phyloP scores from a whole-genome alignment of 2,797 vertebrate species.

The Masticophis lateralis region DNA sequence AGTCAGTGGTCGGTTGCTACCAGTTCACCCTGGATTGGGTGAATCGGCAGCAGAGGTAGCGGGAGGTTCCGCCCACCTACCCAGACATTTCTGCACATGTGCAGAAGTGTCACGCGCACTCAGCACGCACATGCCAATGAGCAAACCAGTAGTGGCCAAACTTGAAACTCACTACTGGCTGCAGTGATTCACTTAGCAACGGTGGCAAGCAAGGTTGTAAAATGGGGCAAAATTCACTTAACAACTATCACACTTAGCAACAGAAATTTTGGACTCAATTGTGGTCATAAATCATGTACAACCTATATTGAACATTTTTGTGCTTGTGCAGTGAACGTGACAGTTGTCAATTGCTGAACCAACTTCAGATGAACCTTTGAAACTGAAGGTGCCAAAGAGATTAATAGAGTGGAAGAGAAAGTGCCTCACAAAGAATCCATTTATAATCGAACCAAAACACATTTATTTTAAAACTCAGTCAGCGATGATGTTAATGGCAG shows the following conservation, averaged over 20 bases:
- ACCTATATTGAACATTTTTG: constrained; percentile 43
- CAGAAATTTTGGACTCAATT: not conserved
- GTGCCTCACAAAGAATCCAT: not conserved
- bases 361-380: constrained; percentile 20
- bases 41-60: no score
- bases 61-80: no score
- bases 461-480: not conserved
- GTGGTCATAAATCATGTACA: not conserved
- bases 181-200: not conserved
- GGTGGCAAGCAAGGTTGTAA: not conserved
- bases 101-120: no score
- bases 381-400: constrained; percentile 1
- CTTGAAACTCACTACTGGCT: no score
- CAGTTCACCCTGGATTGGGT: no score
- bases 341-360: constrained; percentile 37
- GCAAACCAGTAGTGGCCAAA: no score
- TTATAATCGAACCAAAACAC: constrained; percentile 14
- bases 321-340: constrained; percentile 13
- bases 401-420: constrained; percentile 35
- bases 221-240: not conserved
- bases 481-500: constrained; percentile 2
- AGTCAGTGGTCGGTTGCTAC: no score
- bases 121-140: no score
- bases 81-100: no score
- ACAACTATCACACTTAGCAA: not conserved